These are phyloP conservation scores for Malurus leucopterus DNA, from an alignment of 2,797 vertebrate species.

Conservation along the genomic window DNA sequence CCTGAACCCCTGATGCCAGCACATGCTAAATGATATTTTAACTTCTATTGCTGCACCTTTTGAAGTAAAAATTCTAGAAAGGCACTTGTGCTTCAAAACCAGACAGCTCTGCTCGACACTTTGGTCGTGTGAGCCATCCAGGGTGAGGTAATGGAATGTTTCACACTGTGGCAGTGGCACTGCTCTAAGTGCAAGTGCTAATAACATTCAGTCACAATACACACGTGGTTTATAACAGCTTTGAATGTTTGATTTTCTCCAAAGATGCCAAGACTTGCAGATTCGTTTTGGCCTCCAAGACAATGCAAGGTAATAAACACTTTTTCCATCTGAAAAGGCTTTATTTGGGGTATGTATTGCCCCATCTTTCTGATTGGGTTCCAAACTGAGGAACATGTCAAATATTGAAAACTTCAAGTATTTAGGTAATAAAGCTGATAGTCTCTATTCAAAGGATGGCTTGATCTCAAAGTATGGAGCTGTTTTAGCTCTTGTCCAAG, in stretches of 20 bases:
- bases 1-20: not conserved
- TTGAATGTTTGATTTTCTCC: not conserved
- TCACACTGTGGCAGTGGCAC: not conserved
- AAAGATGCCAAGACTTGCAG: not conserved
- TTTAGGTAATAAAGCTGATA: not conserved
- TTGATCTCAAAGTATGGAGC: not conserved
- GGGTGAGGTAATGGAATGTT: not conserved
- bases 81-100: not conserved
- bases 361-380: not conserved
- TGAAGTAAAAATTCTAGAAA: not conserved
- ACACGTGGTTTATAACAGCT: not conserved
- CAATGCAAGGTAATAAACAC: not conserved
- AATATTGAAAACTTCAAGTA: not conserved
- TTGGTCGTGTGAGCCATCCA: not conserved
- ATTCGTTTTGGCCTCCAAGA: not conserved
- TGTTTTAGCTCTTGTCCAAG: not conserved
- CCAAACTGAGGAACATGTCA: not conserved
- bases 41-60: not conserved
- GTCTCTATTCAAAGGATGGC: not conserved
- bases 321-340: not conserved
- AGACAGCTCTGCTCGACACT: not conserved
- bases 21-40: not conserved
- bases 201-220: not conserved
- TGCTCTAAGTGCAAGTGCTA: not conserved
- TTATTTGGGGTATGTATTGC: not conserved